Evolutionary conservation across 2,797 vertebrate genomes (phyloP), one percentile per base, ranked within the genome.

Genomic region (Pipistrellus kuhlii): DNA sequence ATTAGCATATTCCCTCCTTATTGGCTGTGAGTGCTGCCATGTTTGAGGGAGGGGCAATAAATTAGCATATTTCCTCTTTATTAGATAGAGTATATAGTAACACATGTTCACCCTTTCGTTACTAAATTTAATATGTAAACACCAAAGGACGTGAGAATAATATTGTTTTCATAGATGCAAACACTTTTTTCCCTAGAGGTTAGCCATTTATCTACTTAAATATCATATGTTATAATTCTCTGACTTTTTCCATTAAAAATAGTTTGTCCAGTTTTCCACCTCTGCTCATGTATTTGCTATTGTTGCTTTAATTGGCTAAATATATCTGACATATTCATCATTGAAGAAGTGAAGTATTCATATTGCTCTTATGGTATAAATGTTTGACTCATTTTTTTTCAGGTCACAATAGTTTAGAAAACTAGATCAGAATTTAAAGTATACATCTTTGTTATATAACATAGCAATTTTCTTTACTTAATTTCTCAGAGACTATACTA

Each of bases 261-360:
- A 85, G 25, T 38, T 90, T 88, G 9, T 82, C 8, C 48, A 88
- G 25, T 62, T 30, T 62, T 62, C 46, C 8, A 90, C 17, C 25
- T 88, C 55, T 95, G 27, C 38, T 90, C 38, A 66, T 87, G 3
- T 62, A 71, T 77, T 85, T 59, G 27, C 7, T 91, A n/a, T 53
- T n/a, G 11, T 78, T 95, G 12, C 14, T 93, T 91, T 88, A 82
- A 41, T 21, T 69, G 41, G 80, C 77, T 89, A 92, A 85, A 86
- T 69, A 18, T 32, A 88, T 62, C 41, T 75, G 77, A 81, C 30
- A 78, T 69, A 81, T 77, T 59, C 76, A 91, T 82, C 1, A 25
- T 53, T 95, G 38, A 85, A 84, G 41, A 81, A 3, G 11, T 86
- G 41, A 81, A 3, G 11, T 86, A 75, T 76, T 90, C 77, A 62